Conservation (phyloP, 2,888 invertebrate species). For the Noctuana brunneofusca region DNA sequence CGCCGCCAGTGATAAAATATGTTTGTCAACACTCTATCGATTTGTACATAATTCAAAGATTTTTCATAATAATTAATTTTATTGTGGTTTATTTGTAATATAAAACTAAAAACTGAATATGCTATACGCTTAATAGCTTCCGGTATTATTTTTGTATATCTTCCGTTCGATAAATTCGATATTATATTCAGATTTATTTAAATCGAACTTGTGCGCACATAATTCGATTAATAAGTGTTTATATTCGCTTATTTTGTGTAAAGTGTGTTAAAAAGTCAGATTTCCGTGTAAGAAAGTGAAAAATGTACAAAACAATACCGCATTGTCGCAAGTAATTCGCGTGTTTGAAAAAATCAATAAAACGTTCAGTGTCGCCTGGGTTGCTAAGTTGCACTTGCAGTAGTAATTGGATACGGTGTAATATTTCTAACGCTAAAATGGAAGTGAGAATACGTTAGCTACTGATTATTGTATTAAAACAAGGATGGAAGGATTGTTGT, state of each 20-base stretch:
- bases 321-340: slow-evolving; percentile 38
- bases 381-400: slow-evolving; percentile 51
- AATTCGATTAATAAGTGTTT: neutral
- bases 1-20: slow-evolving; percentile 48
- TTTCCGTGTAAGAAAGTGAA: neutral
- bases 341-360: slow-evolving; percentile 47
- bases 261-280: neutral
- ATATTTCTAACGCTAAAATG: slow-evolving; percentile 19
- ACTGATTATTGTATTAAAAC: slow-evolving; percentile 22
- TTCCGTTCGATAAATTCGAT: slow-evolving; percentile 7
- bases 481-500: slow-evolving; percentile 68
- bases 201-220: slow-evolving; percentile 2
- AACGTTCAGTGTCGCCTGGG: slow-evolving; percentile 55
- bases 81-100: slow-evolving; percentile 19
- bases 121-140: neutral
- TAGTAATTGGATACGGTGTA: slow-evolving; percentile 3
- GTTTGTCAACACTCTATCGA: slow-evolving; percentile 77
- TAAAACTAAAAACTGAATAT: neutral
- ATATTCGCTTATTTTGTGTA: neutral
- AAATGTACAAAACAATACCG: slow-evolving; percentile 36
- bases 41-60: slow-evolving; percentile 51
- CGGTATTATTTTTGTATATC: neutral
- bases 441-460: slow-evolving; percentile 16
- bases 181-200: neutral
- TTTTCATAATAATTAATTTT: slow-evolving; percentile 41